These are phyloP conservation scores for Campopleginae sp. DNA, from an alignment of 2,888 invertebrate genomes.

Conservation along the genomic window DNA sequence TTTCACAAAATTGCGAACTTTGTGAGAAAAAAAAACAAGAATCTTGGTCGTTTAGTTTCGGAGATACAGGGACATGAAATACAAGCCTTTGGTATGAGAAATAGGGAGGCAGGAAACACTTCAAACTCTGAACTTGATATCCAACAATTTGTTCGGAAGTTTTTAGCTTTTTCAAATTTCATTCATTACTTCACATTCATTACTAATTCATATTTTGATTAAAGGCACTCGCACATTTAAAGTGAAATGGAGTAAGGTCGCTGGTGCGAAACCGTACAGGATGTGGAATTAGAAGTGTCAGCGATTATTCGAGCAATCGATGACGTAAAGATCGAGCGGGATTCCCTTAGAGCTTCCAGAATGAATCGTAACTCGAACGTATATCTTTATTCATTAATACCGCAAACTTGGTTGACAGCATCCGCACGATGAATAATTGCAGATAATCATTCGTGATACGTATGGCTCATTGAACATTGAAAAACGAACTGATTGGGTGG, in stretches of 20 bases:
- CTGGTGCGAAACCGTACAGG: neutral
- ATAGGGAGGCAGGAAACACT: too few species aligned
- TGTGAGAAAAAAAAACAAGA: too few species aligned
- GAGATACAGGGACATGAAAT: too few species aligned
- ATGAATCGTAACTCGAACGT: neutral
- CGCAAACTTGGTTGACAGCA: neutral
- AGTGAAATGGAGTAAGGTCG: neutral
- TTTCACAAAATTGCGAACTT: too few species aligned
- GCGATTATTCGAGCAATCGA: neutral
- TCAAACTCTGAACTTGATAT: too few species aligned
- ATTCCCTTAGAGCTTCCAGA: neutral
- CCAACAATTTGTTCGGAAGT: too few species aligned
- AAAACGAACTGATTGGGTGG: slow-evolving; percentile 8
- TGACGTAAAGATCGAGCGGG: neutral
- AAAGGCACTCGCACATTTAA: neutral
- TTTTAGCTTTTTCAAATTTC: too few species aligned
- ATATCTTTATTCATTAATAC: neutral
- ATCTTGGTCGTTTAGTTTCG: too few species aligned
- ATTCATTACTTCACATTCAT: neutral
- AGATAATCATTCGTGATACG: neutral
- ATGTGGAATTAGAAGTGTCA: neutral
- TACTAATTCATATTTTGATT: neutral
- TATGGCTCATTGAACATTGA: neutral
- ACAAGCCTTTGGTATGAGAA: too few species aligned
- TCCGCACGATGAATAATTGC: slow-evolving; percentile 1